These are phyloP conservation scores for Antechinus flavipes DNA, from an alignment of 2,113 vertebrate genomes.

Conservation along the genomic window DNA sequence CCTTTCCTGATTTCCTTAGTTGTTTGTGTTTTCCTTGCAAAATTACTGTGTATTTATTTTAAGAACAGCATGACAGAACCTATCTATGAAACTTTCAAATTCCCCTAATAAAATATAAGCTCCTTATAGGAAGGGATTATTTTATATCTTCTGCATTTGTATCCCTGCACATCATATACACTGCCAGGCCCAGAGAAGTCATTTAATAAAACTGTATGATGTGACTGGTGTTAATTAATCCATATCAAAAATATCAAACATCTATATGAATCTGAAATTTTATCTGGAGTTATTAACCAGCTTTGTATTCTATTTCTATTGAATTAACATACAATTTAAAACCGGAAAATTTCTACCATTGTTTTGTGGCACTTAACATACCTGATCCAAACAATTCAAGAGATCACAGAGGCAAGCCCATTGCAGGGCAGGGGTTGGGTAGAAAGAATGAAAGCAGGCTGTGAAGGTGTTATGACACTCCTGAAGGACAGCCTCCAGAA, in stretches of 20 bases:
- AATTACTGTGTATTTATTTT: neutral
- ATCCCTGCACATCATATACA: neutral
- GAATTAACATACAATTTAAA: slow-evolving; percentile 15
- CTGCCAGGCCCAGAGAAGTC: neutral
- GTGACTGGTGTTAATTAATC: neutral
- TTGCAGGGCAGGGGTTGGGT: slow-evolving; percentile 96
- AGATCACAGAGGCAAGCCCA: slow-evolving; percentile 99
- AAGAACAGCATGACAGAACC: neutral
- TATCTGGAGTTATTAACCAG: neutral
- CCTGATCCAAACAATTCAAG: slow-evolving; percentile 98
- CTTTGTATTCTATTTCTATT: neutral
- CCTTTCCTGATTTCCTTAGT: neutral
- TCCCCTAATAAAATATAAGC: neutral
- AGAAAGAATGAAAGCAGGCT: slow-evolving; percentile 98
- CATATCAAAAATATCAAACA: neutral
- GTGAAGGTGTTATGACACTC: slow-evolving; percentile 99
- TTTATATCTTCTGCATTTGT: neutral
- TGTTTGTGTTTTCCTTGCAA: neutral
- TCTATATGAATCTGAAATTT: neutral
- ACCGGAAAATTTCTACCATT: slow-evolving; percentile 8
- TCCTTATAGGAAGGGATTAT: neutral
- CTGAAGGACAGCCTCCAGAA: slow-evolving; percentile 97
- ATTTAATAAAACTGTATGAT: neutral
- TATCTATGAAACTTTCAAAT: neutral
- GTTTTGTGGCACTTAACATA: slow-evolving; percentile 70